Conservation (phyloP, 2,113 vertebrate genomes). For the Lamprotornis superbus region DNA sequence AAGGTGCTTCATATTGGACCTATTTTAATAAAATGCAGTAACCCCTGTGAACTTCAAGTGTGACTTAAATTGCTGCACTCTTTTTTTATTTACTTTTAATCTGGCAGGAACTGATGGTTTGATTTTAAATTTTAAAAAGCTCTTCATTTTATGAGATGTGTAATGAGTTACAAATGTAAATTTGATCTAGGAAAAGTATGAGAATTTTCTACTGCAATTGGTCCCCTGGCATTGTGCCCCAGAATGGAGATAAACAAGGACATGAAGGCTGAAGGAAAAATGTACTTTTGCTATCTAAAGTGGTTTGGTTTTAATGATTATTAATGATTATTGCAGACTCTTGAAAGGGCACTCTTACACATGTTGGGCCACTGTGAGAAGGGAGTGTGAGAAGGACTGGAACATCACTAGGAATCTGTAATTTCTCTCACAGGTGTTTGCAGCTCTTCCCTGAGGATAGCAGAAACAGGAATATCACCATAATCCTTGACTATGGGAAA, state of each 20-base stretch:
- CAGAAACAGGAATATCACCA: not conserved
- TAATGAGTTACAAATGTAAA: conserved; percentile 9
- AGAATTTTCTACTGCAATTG: not conserved
- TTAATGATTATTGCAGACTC: not conserved
- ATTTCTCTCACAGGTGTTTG: not conserved
- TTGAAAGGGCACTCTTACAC: not conserved
- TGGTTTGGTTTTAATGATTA: not conserved
- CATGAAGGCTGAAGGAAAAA: not conserved
- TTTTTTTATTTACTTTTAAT: not conserved
- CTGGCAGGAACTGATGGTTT: not conserved
- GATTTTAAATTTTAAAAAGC: not conserved
- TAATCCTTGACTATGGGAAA: not conserved
- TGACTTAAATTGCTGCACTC: not conserved
- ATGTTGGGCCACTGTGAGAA: not conserved
- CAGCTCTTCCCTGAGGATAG: not conserved
- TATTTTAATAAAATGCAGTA: not conserved
- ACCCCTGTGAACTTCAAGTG: not conserved
- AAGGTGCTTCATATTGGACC: not conserved
- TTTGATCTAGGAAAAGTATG: not conserved
- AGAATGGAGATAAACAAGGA: not conserved
- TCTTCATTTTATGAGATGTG: not conserved
- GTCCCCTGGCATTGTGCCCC: not conserved
- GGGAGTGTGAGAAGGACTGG: not conserved
- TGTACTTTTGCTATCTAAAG: fast-evolving
- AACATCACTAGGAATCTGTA: not conserved